A percentile compares a stretch with the other conserved stretches of the same genome.
These are phyloP conservation scores for Stenichneumon culpator DNA, from an alignment of 2,888 invertebrate genomes.

Conservation along the genomic window DNA sequence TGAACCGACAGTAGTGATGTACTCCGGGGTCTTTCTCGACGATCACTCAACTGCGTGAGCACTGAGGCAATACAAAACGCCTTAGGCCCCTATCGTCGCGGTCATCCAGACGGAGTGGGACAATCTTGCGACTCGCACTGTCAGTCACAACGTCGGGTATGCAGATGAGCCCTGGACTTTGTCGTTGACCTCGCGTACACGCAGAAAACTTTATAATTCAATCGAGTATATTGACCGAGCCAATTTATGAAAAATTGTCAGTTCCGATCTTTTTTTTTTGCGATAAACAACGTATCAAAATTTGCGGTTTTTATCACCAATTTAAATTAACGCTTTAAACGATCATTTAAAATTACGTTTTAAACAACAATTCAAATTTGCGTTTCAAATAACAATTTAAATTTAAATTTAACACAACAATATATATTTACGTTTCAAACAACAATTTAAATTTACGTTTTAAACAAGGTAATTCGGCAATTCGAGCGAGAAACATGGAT, in stretches of 20 bases:
- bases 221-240: conserved; percentile 18
- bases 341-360: too few species aligned
- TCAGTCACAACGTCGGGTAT: conserved; percentile 20
- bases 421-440: too few species aligned
- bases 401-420: too few species aligned
- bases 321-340: too few species aligned
- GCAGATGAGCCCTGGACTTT: conserved; percentile 13
- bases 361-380: too few species aligned
- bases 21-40: conserved; percentile 42
- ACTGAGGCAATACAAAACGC: conserved; percentile 41
- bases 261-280: too few species aligned
- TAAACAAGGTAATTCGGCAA: neutral
- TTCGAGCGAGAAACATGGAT: neutral
- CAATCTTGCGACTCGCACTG: conserved; percentile 40
- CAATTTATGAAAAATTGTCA: conserved; percentile 19
- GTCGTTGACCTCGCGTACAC: conserved; percentile 22
- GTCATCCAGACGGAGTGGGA: neutral
- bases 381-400: too few species aligned
- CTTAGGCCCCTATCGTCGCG: conserved; percentile 42
- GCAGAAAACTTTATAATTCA: neutral
- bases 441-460: too few species aligned
- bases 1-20: conserved; percentile 7
- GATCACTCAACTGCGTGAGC: conserved; percentile 18
- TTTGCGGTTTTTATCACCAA: too few species aligned
- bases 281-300: too few species aligned